Percentiles rank a stretch among this genome's conserved stretches.
Evolutionary conservation across 2,888 invertebrate species (phyloP).

Genomic region (Hypselothyrea guttata): DNA sequence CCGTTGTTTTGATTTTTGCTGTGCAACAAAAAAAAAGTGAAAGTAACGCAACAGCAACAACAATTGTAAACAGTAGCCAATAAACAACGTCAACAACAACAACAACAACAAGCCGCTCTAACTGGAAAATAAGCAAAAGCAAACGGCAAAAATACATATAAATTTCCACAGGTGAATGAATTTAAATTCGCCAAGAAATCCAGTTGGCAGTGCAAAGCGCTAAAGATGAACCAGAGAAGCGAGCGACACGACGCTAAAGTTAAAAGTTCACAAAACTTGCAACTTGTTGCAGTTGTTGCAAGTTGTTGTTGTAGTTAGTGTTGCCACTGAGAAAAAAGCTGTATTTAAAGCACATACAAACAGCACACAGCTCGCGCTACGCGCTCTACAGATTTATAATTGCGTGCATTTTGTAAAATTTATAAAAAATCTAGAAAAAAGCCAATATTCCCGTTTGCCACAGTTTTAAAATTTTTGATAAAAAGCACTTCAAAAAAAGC

Average conservation of each 20-base stretch:
- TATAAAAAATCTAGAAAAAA: too few relatives aligned
- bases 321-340: too few relatives aligned
- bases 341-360: too few relatives aligned
- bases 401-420: too few relatives aligned
- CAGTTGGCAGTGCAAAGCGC: constrained; percentile 47
- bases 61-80: constrained; percentile 61
- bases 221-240: neutral
- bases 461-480: too few relatives aligned
- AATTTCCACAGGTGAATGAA: constrained; percentile 76
- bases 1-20: constrained; percentile 61
- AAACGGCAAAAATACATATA: constrained; percentile 37
- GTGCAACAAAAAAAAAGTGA: constrained; percentile 64
- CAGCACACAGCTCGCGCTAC: too few relatives aligned
- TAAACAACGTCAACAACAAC: constrained; percentile 39
- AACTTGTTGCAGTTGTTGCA: constrained; percentile 32
- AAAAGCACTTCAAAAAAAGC: too few relatives aligned
- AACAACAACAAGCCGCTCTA: constrained; percentile 25
- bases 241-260: constrained; percentile 30
- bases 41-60: constrained; percentile 63
- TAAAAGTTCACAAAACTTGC: constrained; percentile 62
- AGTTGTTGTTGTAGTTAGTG: constrained; percentile 14
- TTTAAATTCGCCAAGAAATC: constrained; percentile 60
- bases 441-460: too few relatives aligned
- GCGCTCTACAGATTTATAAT: too few relatives aligned
- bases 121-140: constrained; percentile 39